phyloP scores from a whole-genome alignment of 2,888 invertebrate species.

The Crocallis elinguaria region DNA sequence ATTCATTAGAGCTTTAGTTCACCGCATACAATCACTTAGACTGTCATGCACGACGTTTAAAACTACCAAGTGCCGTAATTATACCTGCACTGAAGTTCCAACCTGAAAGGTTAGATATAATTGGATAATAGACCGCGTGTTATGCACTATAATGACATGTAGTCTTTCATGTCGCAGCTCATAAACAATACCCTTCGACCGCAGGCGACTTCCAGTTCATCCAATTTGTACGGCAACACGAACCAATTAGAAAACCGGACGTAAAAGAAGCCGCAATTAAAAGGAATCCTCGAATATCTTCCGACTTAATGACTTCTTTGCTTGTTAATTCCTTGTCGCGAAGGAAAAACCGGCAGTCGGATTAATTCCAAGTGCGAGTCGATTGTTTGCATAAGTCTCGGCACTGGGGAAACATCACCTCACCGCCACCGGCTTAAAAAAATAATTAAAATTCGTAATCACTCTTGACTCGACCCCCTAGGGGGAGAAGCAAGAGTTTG shows the following conservation, averaged over 20 bases:
- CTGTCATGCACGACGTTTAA: conserved; percentile 79
- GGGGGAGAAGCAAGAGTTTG: conserved; percentile 59
- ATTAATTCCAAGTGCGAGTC: conserved; percentile 85
- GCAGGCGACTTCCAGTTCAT: conserved; percentile 66
- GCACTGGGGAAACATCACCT: conserved; percentile 81
- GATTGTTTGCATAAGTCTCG: conserved; percentile 84
- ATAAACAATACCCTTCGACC: conserved; percentile 39
- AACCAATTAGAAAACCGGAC: conserved; percentile 81
- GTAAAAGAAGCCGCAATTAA: conserved; percentile 82
- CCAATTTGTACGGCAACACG: conserved; percentile 71
- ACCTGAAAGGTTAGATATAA: conserved; percentile 83
- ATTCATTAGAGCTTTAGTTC: conserved; percentile 74
- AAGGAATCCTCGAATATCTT: conserved; percentile 82
- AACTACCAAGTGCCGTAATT: conserved; percentile 70
- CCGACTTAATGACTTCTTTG: conserved; percentile 84
- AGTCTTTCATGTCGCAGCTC: conserved; percentile 56
- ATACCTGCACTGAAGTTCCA: conserved; percentile 60
- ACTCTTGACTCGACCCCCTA: conserved; percentile 80
- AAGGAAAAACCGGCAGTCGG: conserved; percentile 78
- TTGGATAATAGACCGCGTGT: conserved; percentile 76
- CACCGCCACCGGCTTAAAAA: conserved; percentile 84
- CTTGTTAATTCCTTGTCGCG: conserved; percentile 85
- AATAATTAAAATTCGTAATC: conserved; percentile 85
- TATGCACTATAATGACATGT: conserved; percentile 75
- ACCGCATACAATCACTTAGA: conserved; percentile 79